Evolutionary conservation across 2,888 invertebrate species (phyloP).

Genomic region (Dicyrtoma fusca): DNA sequence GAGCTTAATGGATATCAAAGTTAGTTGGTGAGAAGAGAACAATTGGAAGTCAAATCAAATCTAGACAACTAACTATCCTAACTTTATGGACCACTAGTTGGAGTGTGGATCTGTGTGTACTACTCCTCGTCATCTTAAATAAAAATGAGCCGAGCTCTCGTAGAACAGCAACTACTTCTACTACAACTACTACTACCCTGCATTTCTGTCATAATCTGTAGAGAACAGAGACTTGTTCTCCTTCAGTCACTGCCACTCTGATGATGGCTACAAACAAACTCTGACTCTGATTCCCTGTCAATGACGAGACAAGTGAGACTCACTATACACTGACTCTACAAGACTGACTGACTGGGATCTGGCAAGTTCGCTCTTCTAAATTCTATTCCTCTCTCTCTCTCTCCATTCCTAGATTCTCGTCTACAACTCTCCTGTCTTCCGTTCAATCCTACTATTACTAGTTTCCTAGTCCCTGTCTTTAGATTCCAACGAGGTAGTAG

Average conservation of each 20-base stretch:
- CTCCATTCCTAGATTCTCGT: neutral
- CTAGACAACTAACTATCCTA: neutral
- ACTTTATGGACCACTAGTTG: neutral
- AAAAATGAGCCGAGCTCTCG: constrained; percentile 19
- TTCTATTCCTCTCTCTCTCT: neutral
- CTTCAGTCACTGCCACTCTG: too few species aligned
- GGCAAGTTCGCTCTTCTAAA: constrained; percentile 10
- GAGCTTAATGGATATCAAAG: too few species aligned
- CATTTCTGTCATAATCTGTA: too few species aligned
- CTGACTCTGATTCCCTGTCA: too few species aligned
- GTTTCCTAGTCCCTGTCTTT: neutral
- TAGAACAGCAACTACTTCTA: constrained; percentile 6
- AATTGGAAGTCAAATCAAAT: neutral
- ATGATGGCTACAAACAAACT: too few species aligned
- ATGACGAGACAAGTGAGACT: neutral
- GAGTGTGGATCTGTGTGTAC: neutral
- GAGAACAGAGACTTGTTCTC: too few species aligned
- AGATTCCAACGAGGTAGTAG: too few species aligned
- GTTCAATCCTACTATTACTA: too few species aligned
- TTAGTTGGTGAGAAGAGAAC: too few species aligned
- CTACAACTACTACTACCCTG: too few species aligned
- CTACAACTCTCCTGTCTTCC: too few species aligned
- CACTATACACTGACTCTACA: neutral
- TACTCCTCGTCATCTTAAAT: neutral
- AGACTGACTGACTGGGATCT: neutral